Evolutionary conservation across 2,888 invertebrate genomes (phyloP).

Genomic region (Cantharis flavilabris): DNA sequence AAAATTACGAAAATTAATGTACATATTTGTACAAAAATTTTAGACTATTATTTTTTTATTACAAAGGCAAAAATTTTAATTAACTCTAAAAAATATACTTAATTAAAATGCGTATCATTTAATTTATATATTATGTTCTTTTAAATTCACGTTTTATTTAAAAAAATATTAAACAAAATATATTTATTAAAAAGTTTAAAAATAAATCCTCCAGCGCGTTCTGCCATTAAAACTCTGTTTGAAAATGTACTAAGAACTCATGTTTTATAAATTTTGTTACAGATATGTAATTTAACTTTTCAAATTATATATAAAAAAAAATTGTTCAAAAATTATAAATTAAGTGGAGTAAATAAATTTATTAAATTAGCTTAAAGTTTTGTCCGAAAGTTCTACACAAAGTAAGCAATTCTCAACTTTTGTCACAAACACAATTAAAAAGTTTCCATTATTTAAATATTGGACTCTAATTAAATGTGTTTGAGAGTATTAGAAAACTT

Average conservation of each 20-base stretch:
- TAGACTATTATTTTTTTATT: no score
- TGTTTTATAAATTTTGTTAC: neutral
- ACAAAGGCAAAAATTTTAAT: neutral
- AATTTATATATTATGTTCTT: neutral
- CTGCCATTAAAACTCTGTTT: neutral
- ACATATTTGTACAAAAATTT: no score
- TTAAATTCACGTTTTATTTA: neutral
- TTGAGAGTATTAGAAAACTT: slow-evolving; percentile 28
- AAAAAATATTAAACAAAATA: neutral
- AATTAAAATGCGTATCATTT: neutral
- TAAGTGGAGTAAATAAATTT: neutral
- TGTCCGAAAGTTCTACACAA: slow-evolving; percentile 1
- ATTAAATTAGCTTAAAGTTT: neutral
- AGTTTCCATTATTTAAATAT: slow-evolving; percentile 35
- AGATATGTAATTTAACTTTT: slow-evolving; percentile 6
- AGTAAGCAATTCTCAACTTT: neutral
- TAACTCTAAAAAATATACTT: neutral
- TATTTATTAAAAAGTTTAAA: neutral
- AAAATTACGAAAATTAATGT: no score
- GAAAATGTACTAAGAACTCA: neutral
- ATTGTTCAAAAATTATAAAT: slow-evolving; percentile 16
- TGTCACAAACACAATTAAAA: slow-evolving; percentile 34
- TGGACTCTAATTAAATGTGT: slow-evolving; percentile 35
- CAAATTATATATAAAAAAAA: slow-evolving; percentile 16
- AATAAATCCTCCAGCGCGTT: neutral